Conservation (phyloP, 1,140 invertebrate genomes). For the Cotesia glomerata region DNA sequence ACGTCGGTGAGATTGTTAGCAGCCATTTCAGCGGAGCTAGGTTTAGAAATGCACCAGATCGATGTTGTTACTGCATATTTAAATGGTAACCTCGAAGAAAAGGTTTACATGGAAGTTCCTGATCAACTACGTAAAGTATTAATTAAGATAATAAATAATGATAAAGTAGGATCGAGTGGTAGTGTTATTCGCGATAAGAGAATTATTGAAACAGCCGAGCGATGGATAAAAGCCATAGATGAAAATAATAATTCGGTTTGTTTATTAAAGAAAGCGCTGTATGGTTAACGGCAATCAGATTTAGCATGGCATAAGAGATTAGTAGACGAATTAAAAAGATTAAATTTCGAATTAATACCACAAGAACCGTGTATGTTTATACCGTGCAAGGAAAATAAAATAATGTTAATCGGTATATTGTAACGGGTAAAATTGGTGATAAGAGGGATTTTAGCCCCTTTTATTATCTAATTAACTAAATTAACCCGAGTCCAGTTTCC, state of each 20-base stretch:
- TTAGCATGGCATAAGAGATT: neutral
- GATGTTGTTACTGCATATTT: slow-evolving; percentile 3
- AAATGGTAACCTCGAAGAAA: slow-evolving; percentile 24
- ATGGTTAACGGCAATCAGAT: neutral
- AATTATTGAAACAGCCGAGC: neutral
- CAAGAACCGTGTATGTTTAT: too few relatives aligned
- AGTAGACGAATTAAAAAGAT: neutral
- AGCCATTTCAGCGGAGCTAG: neutral
- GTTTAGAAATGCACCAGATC: neutral
- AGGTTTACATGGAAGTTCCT: slow-evolving; percentile 7
- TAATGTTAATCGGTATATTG: too few relatives aligned
- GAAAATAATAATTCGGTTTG: neutral
- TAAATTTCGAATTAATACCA: neutral
- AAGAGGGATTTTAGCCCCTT: too few relatives aligned
- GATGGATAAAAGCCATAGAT: neutral
- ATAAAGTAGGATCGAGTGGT: neutral
- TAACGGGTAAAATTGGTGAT: too few relatives aligned
- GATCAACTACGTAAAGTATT: neutral
- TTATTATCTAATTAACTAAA: too few relatives aligned
- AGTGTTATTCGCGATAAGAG: neutral
- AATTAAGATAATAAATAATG: neutral
- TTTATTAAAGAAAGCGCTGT: neutral
- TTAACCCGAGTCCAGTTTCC: too few relatives aligned
- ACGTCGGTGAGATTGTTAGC: neutral
- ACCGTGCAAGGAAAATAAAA: too few relatives aligned